These are phyloP conservation scores for Dolichotis patagonum DNA, from an alignment of 2,113 vertebrate genomes.

Conservation along the genomic window DNA sequence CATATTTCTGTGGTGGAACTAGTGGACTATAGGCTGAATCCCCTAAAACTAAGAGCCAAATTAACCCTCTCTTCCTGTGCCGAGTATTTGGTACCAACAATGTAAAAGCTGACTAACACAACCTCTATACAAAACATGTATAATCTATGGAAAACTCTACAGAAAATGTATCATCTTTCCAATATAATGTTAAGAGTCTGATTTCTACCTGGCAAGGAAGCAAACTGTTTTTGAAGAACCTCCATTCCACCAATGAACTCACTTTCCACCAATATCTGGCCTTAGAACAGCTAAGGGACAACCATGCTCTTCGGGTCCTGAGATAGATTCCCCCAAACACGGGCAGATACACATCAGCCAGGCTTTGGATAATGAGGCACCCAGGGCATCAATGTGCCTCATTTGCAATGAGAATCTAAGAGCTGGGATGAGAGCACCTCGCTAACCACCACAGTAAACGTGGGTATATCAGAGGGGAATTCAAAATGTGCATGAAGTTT, in stretches of 20 bases:
- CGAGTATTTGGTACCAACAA: not conserved
- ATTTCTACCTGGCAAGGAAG: not conserved
- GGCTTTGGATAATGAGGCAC: not conserved
- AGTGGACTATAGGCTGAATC: not conserved
- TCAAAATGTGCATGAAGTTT: not conserved
- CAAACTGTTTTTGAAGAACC: not conserved
- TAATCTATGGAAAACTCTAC: no score
- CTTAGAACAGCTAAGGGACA: not conserved
- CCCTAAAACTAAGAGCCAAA: not conserved
- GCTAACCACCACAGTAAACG: not conserved
- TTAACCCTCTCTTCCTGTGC: not conserved
- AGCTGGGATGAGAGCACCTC: not conserved
- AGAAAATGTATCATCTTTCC: not conserved
- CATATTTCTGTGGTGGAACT: not conserved
- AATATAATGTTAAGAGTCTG: not conserved
- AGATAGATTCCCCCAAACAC: not conserved
- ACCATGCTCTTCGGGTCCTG: fast-evolving
- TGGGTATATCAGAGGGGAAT: not conserved
- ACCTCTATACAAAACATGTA: not conserved
- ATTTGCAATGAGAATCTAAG: not conserved
- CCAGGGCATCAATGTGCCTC: not conserved
- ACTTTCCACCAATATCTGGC: not conserved
- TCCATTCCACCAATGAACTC: not conserved
- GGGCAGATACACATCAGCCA: not conserved
- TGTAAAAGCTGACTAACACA: not conserved